Base-by-base conservation (phyloP, 2,888 invertebrate species). In the Syrista parreyssii region DNA sequence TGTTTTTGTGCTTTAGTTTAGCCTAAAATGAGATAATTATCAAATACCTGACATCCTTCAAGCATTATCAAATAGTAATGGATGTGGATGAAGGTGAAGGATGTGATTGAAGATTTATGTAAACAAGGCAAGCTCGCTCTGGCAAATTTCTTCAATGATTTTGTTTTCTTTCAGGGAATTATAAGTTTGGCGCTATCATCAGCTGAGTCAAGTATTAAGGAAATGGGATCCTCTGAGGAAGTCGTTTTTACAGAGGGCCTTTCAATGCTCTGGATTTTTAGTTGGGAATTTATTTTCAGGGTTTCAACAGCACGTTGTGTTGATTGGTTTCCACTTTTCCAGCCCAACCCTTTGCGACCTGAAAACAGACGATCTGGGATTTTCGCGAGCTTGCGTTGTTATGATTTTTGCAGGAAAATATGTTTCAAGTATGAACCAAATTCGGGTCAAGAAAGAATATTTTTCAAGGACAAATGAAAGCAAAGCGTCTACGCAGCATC, bases 101-200 rank as follows among this genome's bases (percentile, higher is more conserved):
- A 35, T 35, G 11, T 35, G 35, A 35, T 12, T 35, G 35, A 35
- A 35, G 35, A 35, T 35, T 35, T 1, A 35, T 35, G 12, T 35
- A 35, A 75, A 78, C 78, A 75, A 78, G 74, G 78, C 78, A 78
- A 68, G 78, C 78, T 78, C 78, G 78, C 78, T 78, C 71, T 30
- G 12, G 34, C 69, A 74, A 74, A 77, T 77, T 32, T 74, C 30
- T 74, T 36, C 15, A 30, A 35, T 3, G 30, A 23, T 35, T 69
- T 36, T 36, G 34, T 68, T 30, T 36, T 33, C 55, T 15, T 36
- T 84, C 78, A 87, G 69, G 82, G 78, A 78, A 85, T 76, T 77
- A 88, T 87, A 74, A 84, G 81, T 77, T 85, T 87, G 71, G 87
- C 88, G 68, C 86, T 83, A 73, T 86, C 75, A 6, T 84, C 81